Percentiles rank a stretch among this genome's conserved stretches.
Conservation (phyloP, 1,140 invertebrate genomes). For the Dermatophagoides farinae region DNA sequence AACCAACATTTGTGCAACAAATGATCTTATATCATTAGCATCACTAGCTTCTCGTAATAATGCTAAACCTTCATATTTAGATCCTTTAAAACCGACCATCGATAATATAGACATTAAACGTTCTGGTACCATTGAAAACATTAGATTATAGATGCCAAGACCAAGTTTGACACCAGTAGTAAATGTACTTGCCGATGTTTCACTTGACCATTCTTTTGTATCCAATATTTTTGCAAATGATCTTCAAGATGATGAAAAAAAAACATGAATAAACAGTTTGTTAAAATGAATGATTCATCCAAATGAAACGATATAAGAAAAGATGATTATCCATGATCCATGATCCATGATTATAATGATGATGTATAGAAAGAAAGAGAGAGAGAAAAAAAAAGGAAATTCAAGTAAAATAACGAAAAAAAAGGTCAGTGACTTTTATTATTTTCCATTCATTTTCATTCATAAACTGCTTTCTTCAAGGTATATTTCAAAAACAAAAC, state of each 20-base stretch:
- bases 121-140: slow-evolving; percentile 56
- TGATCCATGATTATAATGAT: too few relatives aligned
- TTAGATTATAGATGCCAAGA: not conserved
- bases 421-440: too few relatives aligned
- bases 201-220: not conserved
- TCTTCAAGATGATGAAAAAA: not conserved
- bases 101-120: slow-evolving; percentile 66
- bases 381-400: too few relatives aligned
- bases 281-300: too few relatives aligned
- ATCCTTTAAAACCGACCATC: slow-evolving; percentile 81
- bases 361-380: too few relatives aligned
- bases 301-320: too few relatives aligned
- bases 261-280: not conserved
- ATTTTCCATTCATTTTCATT: too few relatives aligned
- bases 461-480: too few relatives aligned
- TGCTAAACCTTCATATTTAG: slow-evolving; percentile 23
- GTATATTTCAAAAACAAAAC: too few relatives aligned
- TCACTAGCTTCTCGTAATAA: not conserved
- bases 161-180: not conserved
- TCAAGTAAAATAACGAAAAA: too few relatives aligned
- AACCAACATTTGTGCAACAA: not conserved
- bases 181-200: not conserved
- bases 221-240: not conserved
- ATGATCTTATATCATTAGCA: not conserved
- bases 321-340: too few relatives aligned